These are phyloP conservation scores for Andrena fulva DNA, from an alignment of 2,888 invertebrate genomes.

Conservation along the genomic window DNA sequence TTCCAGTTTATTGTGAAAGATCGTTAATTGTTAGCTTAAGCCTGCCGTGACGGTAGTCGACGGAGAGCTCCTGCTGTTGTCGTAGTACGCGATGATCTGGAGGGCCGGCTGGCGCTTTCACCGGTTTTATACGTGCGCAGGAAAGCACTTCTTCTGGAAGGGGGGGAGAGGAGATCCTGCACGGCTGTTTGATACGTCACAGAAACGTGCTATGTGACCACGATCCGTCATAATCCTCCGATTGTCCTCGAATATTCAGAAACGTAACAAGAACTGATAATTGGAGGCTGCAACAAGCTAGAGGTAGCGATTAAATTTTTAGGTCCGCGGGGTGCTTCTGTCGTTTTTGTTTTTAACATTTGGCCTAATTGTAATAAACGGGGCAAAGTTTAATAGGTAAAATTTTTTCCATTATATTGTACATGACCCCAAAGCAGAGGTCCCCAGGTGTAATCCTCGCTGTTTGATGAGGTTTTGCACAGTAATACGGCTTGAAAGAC, in stretches of 20 bases:
- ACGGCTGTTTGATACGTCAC: slow-evolving; percentile 43
- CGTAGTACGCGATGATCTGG: slow-evolving; percentile 83
- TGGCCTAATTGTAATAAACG: neutral
- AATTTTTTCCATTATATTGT: too few relatives aligned
- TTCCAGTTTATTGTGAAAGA: slow-evolving; percentile 26
- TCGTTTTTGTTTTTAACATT: neutral
- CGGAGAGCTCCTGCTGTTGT: slow-evolving; percentile 81
- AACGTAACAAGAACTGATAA: neutral
- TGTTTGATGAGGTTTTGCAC: too few relatives aligned
- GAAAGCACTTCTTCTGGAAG: slow-evolving; percentile 79
- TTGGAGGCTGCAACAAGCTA: neutral
- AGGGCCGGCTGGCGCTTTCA: slow-evolving; percentile 83
- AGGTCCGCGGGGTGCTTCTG: neutral
- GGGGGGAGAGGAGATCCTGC: slow-evolving; percentile 60
- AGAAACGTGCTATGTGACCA: neutral
- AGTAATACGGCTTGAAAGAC: too few relatives aligned
- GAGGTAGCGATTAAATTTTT: neutral
- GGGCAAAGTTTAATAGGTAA: neutral
- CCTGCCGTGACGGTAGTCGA: slow-evolving; percentile 48
- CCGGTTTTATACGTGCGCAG: slow-evolving; percentile 83
- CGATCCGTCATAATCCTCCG: neutral
- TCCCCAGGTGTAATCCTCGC: too few relatives aligned
- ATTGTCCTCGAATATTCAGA: neutral
- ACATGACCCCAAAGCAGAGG: too few relatives aligned
- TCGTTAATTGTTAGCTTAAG: slow-evolving; percentile 35